Evolutionary conservation across 2,888 invertebrate genomes (phyloP).

Genomic region (Cylindroiulus punctatus): DNA sequence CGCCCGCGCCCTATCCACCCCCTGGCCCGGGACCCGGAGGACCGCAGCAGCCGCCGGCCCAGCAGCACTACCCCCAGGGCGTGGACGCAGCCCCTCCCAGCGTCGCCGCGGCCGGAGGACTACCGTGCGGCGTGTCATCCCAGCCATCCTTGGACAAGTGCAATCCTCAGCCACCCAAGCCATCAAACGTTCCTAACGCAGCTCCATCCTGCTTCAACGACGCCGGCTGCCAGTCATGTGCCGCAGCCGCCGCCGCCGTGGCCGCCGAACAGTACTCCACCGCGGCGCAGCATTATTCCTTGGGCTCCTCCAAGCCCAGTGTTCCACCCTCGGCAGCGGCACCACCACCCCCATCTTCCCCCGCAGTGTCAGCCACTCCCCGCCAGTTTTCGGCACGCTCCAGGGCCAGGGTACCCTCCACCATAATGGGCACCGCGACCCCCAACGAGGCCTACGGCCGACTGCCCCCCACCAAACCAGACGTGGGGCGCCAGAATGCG

Average conservation of each 20-base stretch:
- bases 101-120: background rate
- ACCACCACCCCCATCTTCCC: slow-evolving; percentile 53
- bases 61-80: slow-evolving; percentile 40
- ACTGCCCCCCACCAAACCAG: slow-evolving; percentile 52
- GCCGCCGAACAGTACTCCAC: slow-evolving; percentile 52
- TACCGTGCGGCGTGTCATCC: background rate
- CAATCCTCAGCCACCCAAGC: slow-evolving; percentile 48
- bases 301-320: slow-evolving; percentile 49
- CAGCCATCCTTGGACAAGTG: slow-evolving; percentile 46
- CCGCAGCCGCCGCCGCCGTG: slow-evolving; percentile 47
- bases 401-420: slow-evolving; percentile 51
- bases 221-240: slow-evolving; percentile 53
- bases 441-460: slow-evolving; percentile 53
- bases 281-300: slow-evolving; percentile 40
- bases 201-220: slow-evolving; percentile 46
- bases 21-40: slow-evolving; percentile 52
- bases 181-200: slow-evolving; percentile 53
- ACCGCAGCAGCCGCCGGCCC: slow-evolving; percentile 27
- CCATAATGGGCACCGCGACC: slow-evolving; percentile 47
- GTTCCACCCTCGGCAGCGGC: slow-evolving; percentile 52
- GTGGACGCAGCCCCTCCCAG: slow-evolving; percentile 36
- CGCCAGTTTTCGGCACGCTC: slow-evolving; percentile 56
- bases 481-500: slow-evolving; percentile 50
- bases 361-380: slow-evolving; percentile 55
- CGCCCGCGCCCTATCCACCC: slow-evolving; percentile 55